Evolutionary conservation across 2,797 vertebrate genomes (phyloP), one percentile per base, ranked within the genome.

Genomic region (Cheirogaleus major): DNA sequence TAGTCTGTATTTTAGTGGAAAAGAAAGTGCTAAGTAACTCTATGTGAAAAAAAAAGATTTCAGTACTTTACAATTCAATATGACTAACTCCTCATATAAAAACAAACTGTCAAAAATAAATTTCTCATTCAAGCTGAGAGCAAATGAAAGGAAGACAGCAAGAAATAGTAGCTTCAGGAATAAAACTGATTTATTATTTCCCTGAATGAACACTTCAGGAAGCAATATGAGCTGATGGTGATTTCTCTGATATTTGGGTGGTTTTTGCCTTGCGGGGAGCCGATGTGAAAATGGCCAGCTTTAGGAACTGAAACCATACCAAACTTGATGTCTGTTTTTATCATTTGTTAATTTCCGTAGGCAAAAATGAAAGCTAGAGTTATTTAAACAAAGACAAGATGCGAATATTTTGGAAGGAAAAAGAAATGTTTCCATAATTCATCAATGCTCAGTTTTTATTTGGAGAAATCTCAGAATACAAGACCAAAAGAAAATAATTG

Each of bases 91-190:
- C 82, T 96, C 61, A 82, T 96, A 41, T 95, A 98, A 98, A 75
- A 98, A 96, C 72, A 89, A 93, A 79, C 89, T 97, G 97, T 98
- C 97, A 97, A 96, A 98, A 98, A 97, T 97, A 98, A 97, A 97
- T 97, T 96, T 98, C 72, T 98, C 89, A 89, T 95, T 98, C 98
- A 98, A 94, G 95, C 96, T 96, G 96, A 93, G 98, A 98, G 61
- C 80, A 91, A 95, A 70, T 93, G 87, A 98, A 98, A 97, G 97
- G 67, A 32, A 96, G 94, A 97, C 25, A 96, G 67, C 41, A 76
- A 97, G 96, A 96, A 97, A 88, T 63, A 93, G 91, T 69, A 93
- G 63, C 50, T 94, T 52, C 50, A 91, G 93, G 97, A 98, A 90
- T 86, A 0, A 96, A 97, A 97, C 86, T 80, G 67, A 93, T 96